These are phyloP conservation scores for Phataginus tetradactyla DNA, from an alignment of 2,797 vertebrate species.

Conservation along the genomic window DNA sequence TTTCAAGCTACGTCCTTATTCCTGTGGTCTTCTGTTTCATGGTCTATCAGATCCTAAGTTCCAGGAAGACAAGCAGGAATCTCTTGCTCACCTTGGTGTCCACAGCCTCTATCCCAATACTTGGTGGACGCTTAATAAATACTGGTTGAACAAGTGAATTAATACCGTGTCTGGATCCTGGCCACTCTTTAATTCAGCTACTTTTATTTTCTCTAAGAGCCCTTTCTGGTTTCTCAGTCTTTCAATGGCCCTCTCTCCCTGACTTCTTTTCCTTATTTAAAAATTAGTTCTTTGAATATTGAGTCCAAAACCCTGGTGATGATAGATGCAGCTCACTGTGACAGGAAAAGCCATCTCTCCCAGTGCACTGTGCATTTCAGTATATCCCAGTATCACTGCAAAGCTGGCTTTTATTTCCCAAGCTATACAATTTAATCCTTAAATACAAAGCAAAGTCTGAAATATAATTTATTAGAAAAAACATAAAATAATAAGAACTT, in stretches of 20 bases:
- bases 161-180: neutral
- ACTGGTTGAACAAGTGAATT: constrained; percentile 2
- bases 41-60: neutral
- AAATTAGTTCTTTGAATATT: neutral
- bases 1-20: neutral
- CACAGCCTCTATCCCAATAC: neutral
- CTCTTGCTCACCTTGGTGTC: neutral
- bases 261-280: neutral
- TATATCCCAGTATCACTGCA: neutral
- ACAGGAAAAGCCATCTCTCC: neutral
- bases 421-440: neutral
- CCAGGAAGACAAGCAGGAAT: neutral
- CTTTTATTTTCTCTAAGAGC: neutral
- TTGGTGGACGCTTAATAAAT: neutral
- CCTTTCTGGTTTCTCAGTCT: neutral
- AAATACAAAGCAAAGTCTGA: neutral
- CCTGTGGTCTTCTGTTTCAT: neutral
- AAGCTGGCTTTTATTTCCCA: neutral
- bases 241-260: neutral
- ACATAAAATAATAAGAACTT: neutral
- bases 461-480: neutral
- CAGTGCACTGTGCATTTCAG: neutral
- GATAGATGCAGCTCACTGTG: neutral
- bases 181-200: neutral
- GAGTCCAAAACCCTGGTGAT: neutral